Evolutionary conservation across 2,888 invertebrate species (phyloP).

Genomic region (Acanthosepion esculentum): DNA sequence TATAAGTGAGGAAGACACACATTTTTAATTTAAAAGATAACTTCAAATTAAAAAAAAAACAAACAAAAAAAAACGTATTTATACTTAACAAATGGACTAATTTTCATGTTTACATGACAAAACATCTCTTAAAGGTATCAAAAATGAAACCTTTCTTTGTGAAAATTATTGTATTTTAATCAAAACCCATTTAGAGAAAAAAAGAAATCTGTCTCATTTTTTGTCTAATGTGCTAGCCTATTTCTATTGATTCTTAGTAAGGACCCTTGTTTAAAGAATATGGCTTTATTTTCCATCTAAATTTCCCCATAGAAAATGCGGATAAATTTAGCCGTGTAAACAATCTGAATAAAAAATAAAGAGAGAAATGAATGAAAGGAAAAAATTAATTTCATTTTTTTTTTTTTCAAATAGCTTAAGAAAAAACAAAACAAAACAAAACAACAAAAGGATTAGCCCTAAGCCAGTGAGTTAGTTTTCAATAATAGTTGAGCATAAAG

Average conservation of each 20-base stretch:
- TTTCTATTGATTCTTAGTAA: background rate
- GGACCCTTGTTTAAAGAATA: background rate
- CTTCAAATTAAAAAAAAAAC: background rate
- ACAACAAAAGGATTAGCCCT: background rate
- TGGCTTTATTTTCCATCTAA: background rate
- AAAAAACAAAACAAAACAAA: background rate
- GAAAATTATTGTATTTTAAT: background rate
- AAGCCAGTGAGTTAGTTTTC: constrained; percentile 21
- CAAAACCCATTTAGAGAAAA: background rate
- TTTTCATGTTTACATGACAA: background rate
- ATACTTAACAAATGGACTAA: background rate
- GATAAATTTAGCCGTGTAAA: background rate
- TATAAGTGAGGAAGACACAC: background rate
- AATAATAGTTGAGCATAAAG: background rate
- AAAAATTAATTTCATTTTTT: background rate
- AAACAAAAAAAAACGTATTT: background rate
- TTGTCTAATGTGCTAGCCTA: background rate
- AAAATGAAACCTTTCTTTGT: constrained; percentile 7
- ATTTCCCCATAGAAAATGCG: constrained; percentile 12
- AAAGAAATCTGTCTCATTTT: background rate
- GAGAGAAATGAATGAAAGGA: background rate
- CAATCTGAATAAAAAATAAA: background rate
- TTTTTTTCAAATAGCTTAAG: background rate
- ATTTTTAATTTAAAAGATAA: background rate
- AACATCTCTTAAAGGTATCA: constrained; percentile 20